These are phyloP conservation scores for Meandrina meandrites DNA, from an alignment of 92 coral and sea anemone species.

Conservation along the genomic window DNA sequence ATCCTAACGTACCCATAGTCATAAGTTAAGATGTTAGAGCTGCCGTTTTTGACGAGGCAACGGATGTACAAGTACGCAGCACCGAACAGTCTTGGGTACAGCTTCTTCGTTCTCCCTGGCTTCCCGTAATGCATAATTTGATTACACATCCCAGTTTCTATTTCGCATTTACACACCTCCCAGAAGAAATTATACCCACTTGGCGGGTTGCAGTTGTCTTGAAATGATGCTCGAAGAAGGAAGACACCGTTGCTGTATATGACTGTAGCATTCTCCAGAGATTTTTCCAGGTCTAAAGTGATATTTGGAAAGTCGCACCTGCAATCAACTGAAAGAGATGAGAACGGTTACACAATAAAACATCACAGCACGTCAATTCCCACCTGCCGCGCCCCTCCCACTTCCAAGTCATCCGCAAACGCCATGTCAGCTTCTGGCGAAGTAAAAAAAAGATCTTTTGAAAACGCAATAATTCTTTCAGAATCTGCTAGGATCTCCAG, in stretches of 20 bases:
- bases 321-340: constrained; percentile 56
- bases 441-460: too few species aligned
- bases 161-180: constrained; percentile 31
- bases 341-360: not conserved
- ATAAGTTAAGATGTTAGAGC: constrained; percentile 23
- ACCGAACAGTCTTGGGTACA: constrained; percentile 14
- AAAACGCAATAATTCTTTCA: too few species aligned
- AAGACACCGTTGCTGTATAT: constrained; percentile 36
- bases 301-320: constrained; percentile 65
- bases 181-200: constrained; percentile 7
- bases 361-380: too few species aligned
- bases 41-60: constrained; percentile 42
- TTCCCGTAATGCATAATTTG: constrained; percentile 1
- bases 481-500: not conserved
- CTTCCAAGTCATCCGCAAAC: too few species aligned
- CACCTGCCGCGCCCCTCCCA: too few species aligned
- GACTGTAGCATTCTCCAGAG: constrained; percentile 40
- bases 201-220: constrained; percentile 28
- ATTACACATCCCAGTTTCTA: constrained; percentile 1
- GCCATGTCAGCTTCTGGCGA: too few species aligned
- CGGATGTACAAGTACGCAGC: constrained; percentile 61
- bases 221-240: constrained; percentile 36
- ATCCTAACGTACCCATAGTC: constrained; percentile 66
- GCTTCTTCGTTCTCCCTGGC: not conserved
- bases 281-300: constrained; percentile 39